Evolutionary conservation across 1,140 invertebrate genomes (phyloP).

Genomic region (Pectinophora gossypiella): DNA sequence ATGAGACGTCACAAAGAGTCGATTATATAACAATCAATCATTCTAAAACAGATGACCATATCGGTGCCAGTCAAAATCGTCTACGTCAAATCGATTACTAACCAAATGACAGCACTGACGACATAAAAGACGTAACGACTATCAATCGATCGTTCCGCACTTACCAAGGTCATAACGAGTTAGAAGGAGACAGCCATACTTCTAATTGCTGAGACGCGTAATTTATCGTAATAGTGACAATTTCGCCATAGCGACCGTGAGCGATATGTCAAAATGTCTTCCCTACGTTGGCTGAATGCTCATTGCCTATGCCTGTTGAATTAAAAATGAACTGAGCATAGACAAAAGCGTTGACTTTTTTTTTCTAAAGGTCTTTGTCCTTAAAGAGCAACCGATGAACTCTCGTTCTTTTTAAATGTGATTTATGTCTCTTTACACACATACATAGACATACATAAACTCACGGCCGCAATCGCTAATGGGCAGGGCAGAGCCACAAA

Average conservation of each 20-base stretch:
- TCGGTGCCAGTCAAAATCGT: too few species aligned
- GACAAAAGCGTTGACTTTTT: neutral
- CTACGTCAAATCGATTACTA: neutral
- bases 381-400: too few species aligned
- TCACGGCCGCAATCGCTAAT: too few species aligned
- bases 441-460: too few species aligned
- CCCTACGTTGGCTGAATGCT: slow-evolving; percentile 13
- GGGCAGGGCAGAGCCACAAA: too few species aligned
- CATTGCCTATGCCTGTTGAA: slow-evolving; percentile 15
- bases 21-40: neutral
- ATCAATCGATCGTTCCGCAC: slow-evolving; percentile 6
- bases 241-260: slow-evolving; percentile 53
- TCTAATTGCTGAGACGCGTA: slow-evolving; percentile 26
- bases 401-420: too few species aligned
- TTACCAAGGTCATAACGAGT: slow-evolving; percentile 26
- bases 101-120: neutral
- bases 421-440: too few species aligned
- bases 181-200: slow-evolving; percentile 29
- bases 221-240: slow-evolving; percentile 32
- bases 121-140: neutral
- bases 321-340: slow-evolving; percentile 16
- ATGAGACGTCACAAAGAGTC: neutral
- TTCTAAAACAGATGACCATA: neutral
- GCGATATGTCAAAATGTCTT: slow-evolving; percentile 41
- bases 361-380: neutral